Evolutionary conservation across 2,113 vertebrate genomes (phyloP).

Genomic region (Pseudopodoces humilis): DNA sequence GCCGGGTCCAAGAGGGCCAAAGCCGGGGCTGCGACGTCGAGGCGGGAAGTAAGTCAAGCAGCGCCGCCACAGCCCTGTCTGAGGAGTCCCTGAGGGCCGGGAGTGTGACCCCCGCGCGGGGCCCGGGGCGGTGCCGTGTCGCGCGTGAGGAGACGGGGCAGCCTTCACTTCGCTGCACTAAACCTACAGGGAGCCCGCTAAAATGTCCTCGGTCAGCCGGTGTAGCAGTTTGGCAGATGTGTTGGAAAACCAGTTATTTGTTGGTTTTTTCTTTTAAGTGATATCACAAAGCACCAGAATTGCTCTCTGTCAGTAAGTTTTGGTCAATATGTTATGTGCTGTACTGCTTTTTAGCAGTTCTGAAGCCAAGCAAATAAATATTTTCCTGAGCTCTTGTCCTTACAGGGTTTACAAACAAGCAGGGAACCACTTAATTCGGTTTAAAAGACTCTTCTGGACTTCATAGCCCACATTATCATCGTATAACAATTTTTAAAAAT

Average conservation of each 20-base stretch:
- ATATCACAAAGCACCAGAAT: not conserved
- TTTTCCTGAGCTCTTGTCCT: not conserved
- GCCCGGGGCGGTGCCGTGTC: too few relatives aligned
- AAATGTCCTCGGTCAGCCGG: not conserved
- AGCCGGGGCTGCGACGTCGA: not conserved
- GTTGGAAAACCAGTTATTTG: not conserved
- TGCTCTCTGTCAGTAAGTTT: not conserved
- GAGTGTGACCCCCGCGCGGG: not conserved
- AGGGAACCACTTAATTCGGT: not conserved
- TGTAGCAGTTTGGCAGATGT: not conserved
- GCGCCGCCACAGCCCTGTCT: not conserved
- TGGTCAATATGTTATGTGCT: not conserved
- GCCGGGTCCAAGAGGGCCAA: too few relatives aligned
- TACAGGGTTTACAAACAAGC: not conserved
- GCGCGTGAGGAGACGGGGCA: not conserved
- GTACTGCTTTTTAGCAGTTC: not conserved
- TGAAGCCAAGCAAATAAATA: not conserved
- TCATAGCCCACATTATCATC: not conserved
- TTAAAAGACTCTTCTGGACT: not conserved
- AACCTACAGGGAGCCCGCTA: not conserved
- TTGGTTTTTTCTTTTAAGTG: not conserved
- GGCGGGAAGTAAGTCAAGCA: not conserved
- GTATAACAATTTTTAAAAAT: not conserved
- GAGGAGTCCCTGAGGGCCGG: not conserved
- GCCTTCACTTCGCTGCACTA: accelerated